Percentiles rank a stretch among this genome's conserved stretches.
phyloP scores from a whole-genome alignment of 2,113 vertebrate species.

The Cariama cristata region DNA sequence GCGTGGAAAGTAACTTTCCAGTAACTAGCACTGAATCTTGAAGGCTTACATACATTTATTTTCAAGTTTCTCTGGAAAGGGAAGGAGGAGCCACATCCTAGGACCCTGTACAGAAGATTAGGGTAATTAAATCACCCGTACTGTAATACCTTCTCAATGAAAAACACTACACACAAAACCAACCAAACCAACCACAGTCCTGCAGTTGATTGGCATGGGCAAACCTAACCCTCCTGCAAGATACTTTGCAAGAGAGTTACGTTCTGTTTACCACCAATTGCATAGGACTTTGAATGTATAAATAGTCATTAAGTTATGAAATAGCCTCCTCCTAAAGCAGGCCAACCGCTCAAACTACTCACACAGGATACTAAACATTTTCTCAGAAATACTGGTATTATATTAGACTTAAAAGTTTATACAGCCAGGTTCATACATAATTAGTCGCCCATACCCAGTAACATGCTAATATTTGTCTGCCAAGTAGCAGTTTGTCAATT shows the following conservation, averaged over 20 bases:
- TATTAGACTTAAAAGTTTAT: background rate
- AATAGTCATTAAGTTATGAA: conserved; percentile 51
- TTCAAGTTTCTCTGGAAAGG: background rate
- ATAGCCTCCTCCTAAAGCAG: conserved; percentile 4
- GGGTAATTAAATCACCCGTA: background rate
- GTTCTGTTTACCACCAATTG: conserved; percentile 36
- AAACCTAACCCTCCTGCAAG: background rate
- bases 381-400: background rate
- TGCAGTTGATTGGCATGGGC: background rate
- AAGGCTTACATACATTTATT: background rate
- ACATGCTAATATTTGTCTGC: background rate
- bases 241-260: background rate
- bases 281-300: background rate
- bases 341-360: background rate
- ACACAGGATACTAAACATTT: background rate
- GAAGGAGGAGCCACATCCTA: background rate
- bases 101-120: background rate
- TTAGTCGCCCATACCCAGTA: background rate
- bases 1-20: background rate
- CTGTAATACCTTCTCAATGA: background rate
- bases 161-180: background rate
- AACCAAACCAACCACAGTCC: background rate
- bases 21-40: background rate
- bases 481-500: background rate
- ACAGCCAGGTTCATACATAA: background rate